A percentile compares a stretch with the other conserved stretches of the same genome.
phyloP scores from a whole-genome alignment of 1,140 invertebrate species.

The Hyles vespertilio region DNA sequence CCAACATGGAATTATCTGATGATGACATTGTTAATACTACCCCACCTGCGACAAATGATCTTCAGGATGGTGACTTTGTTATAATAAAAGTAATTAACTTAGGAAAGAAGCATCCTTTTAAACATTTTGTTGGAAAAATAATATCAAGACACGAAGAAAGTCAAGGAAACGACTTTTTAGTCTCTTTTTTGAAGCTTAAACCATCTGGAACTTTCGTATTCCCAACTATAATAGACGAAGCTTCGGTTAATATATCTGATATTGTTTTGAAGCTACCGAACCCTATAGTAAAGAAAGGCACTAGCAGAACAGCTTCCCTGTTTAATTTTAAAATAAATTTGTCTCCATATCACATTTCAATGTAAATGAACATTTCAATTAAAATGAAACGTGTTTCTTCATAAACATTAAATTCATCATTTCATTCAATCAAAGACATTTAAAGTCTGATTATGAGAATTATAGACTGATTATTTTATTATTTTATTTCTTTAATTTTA shows the following conservation, averaged over 20 bases:
- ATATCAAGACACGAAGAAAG: background rate
- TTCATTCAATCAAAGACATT: too few relatives aligned
- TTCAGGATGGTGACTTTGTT: conserved; percentile 1
- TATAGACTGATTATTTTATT: too few relatives aligned
- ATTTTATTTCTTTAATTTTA: too few relatives aligned
- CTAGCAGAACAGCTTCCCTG: conserved; percentile 2
- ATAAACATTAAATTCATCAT: too few relatives aligned
- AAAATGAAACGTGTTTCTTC: too few relatives aligned
- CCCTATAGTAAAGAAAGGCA: conserved; percentile 3
- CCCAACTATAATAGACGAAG: conserved; percentile 7
- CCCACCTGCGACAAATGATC: conserved; percentile 6
- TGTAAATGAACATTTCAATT: too few relatives aligned
- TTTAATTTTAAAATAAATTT: conserved; percentile 6
- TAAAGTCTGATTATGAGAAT: too few relatives aligned
- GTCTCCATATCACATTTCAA: background rate
- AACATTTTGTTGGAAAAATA: conserved; percentile 9
- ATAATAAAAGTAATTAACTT: conserved; percentile 4
- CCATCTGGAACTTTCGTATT: conserved; percentile 4
- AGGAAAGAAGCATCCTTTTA: conserved; percentile 8
- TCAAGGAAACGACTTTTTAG: conserved; percentile 2
- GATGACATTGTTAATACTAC: conserved; percentile 8
- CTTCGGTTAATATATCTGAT: conserved; percentile 10
- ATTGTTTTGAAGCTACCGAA: conserved; percentile 6
- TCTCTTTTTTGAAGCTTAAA: conserved; percentile 11
- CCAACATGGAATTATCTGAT: conserved; percentile 5